Evolutionary conservation across 2,113 vertebrate genomes (phyloP), one percentile per base, ranked within the genome.

Genomic region (Hipposideros armiger): DNA sequence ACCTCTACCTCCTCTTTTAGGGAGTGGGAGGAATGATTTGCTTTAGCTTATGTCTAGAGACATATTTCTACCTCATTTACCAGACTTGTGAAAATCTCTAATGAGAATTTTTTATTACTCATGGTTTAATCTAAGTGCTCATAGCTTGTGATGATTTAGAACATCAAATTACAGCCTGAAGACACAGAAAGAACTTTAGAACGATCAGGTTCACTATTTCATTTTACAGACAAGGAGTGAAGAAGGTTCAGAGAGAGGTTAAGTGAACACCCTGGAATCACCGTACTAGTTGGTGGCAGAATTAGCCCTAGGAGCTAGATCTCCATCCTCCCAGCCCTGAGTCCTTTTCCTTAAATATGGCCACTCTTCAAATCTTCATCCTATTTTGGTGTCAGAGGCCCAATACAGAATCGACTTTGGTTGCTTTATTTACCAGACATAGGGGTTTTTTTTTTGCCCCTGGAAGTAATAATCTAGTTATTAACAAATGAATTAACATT

Each of bases 391-490:
- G 60, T 76, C 67, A 62, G n/a, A 90, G 62, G 91, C 32, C 66
- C 91, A 78, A 45, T 52, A 84, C 4, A 13, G 15, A 60, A 56
- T 56, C 90, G 52, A 62, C 10, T 50, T 36, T 95, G 30, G 11
- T 60, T 94, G 62, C n/a, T 90, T 87, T 78, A 76, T 76, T 95
- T 93, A 67, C 36, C 45, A 91, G 56, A 11, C 15, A 16, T 42
- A 20, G 96, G 28, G 96, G 26, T 8, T 64, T 96, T 93, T 26
- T 36, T 90, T 95, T 90, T 94, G 62, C 45, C 28, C 64, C 52
- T 70, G n/a, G 56, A 88, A 77, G n/a, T 82, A 94, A 80, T 80
- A 64, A 76, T 36, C 72, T 81, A 74, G 22, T 94, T 60, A 74
- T 70, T 82, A 97, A 22, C 47, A 66, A 78, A 80, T 56, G 42